Evolutionary conservation across 2,888 invertebrate species (phyloP), one percentile per base, ranked within the genome.

Genomic region (Ceramica pisi): DNA sequence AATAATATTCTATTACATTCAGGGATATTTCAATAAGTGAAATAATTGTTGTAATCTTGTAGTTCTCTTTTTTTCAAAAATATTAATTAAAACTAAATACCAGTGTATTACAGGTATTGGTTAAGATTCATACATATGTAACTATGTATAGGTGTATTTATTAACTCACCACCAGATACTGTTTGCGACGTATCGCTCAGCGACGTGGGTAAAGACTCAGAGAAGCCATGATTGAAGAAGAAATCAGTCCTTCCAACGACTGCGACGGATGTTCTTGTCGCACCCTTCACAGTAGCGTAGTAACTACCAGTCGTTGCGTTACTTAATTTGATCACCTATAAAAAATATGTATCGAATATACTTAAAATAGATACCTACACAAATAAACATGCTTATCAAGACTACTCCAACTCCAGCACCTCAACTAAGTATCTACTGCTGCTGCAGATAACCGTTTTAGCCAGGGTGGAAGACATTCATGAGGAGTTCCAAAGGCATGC

Each of bases 241-340:
- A 87, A 87, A 35, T 87, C 84, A 10, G 87, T 85, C 21, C 81
- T 79, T n/a, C 82, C 85, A 10, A 78, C 66, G 9, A 85, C 59
- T 35, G 74, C 14, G 1, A 85, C 67, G 0, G 75, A 71, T 4
- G 83, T 80, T 23, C 7, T 41, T 0, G 65, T 65, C 0, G 19
- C 0, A 4, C 83, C 72, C 21, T 1, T 53, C n/a, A 85, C 87
- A 0, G 55, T 71, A 19, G 71, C 85, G 4, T 14, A n/a, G 26
- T 85, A 85, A 10, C 1, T 14, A 1, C 85, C 85, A n/a, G 83
- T 64, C 12, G 9, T 60, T 1, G 55, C 41, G 9, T 80, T 31
- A 12, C 10, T 59, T 38, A 85, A 35, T 56, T 83, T 86, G 21
- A 64, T n/a, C 2, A 75, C 74, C 85, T 84, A 16, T 12, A 64